These are phyloP conservation scores for Dendroctonus valens DNA, from an alignment of 1,140 invertebrate genomes.

Conservation along the genomic window DNA sequence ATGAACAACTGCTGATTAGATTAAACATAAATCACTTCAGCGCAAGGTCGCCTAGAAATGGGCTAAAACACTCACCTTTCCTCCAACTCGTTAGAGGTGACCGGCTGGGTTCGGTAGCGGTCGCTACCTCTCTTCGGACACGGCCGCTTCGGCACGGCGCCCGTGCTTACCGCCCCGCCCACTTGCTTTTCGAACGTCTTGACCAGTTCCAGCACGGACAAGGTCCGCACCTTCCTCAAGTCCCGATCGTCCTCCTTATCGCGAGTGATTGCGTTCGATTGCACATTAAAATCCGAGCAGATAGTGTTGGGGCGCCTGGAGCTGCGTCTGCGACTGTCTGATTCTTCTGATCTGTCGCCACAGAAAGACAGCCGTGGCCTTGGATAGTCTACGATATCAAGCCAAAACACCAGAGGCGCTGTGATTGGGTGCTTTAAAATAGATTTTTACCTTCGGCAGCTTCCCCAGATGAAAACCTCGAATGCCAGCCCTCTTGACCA, in stretches of 20 bases:
- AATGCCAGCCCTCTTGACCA: constrained; percentile 25
- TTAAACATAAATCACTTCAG: no score
- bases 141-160: constrained; percentile 52
- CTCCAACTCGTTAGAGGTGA: constrained; percentile 63
- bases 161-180: constrained; percentile 35
- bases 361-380: constrained; percentile 59
- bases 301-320: constrained; percentile 42
- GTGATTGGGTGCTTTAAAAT: no score
- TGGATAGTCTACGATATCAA: constrained; percentile 48
- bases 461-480: constrained; percentile 22
- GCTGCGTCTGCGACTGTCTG: constrained; percentile 27
- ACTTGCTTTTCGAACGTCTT: constrained; percentile 43
- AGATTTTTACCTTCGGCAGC: constrained; percentile 39
- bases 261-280: constrained; percentile 23
- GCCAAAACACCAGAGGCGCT: no score
- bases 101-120: constrained; percentile 65
- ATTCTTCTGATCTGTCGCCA: constrained; percentile 44
- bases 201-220: constrained; percentile 47
- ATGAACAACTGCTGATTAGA: no score
- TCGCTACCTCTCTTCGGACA: constrained; percentile 50
- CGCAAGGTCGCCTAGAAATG: no score
- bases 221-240: constrained; percentile 38
- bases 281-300: constrained; percentile 41
- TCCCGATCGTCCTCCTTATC: constrained; percentile 37
- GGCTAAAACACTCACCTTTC: constrained; percentile 56